Evolutionary conservation across 2,797 vertebrate genomes (phyloP).

Genomic region (Intellagama lesueurii): DNA sequence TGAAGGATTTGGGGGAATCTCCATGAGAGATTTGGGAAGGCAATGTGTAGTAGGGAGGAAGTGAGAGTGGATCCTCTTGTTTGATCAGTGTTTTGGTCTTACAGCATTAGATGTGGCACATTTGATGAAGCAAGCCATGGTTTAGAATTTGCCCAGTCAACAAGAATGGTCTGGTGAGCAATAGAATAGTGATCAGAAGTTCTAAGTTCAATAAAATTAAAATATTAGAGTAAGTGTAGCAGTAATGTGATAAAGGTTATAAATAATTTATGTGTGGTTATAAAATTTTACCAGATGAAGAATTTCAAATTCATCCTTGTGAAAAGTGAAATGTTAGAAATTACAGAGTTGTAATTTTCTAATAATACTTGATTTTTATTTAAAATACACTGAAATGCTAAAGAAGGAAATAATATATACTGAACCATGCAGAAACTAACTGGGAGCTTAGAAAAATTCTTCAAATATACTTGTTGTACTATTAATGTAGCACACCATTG

Average conservation of each 20-base stretch:
- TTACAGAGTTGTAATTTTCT: background rate
- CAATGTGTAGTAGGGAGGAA: too few relatives aligned
- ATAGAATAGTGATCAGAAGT: background rate
- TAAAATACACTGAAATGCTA: background rate
- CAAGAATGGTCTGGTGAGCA: too few relatives aligned
- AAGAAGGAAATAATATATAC: background rate
- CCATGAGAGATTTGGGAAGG: too few relatives aligned
- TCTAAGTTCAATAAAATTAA: background rate
- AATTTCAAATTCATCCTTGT: background rate
- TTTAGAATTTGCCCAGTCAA: too few relatives aligned
- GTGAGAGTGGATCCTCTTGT: too few relatives aligned
- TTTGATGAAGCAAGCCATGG: too few relatives aligned
- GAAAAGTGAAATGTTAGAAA: background rate
- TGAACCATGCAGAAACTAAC: conserved; percentile 7
- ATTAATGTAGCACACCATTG: background rate
- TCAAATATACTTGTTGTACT: background rate
- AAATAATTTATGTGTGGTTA: background rate
- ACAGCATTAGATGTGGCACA: too few relatives aligned
- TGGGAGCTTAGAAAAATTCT: background rate
- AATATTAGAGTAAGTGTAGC: background rate
- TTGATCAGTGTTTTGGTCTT: too few relatives aligned
- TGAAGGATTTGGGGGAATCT: too few relatives aligned
- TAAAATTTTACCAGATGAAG: background rate
- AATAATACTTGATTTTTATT: background rate
- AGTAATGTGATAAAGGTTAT: background rate